Conservation (phyloP, 2,113 vertebrate genomes). For the Vidua macroura region DNA sequence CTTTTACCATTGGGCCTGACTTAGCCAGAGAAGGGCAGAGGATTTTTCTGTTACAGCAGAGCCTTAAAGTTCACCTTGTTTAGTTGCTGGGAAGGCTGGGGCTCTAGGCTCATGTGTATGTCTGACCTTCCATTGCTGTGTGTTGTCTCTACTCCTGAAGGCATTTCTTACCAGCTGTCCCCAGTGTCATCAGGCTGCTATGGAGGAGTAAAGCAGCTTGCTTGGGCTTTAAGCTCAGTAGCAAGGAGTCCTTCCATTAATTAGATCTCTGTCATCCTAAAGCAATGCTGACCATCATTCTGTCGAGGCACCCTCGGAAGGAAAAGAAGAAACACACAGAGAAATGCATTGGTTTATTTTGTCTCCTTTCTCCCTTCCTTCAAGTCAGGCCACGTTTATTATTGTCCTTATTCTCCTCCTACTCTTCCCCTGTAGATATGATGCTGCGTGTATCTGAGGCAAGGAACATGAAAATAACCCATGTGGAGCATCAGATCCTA, state of each 20-base stretch:
- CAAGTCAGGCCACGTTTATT: neutral
- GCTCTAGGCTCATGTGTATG: neutral
- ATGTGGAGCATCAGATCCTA: neutral
- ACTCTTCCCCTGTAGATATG: neutral
- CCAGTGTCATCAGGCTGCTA: neutral
- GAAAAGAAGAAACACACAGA: neutral
- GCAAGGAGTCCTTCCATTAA: neutral
- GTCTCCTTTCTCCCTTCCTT: neutral
- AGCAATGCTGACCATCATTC: neutral
- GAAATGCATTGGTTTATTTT: neutral
- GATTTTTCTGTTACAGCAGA: neutral
- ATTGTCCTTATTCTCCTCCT: neutral
- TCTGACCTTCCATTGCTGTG: neutral
- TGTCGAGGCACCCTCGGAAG: neutral
- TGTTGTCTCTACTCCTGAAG: neutral
- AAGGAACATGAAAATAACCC: neutral
- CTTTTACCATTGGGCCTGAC: neutral
- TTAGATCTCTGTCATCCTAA: neutral
- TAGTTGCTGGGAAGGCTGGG: neutral
- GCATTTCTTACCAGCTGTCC: neutral
- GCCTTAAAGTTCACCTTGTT: neutral
- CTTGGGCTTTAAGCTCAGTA: neutral
- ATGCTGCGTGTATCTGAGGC: neutral
- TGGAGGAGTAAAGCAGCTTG: neutral
- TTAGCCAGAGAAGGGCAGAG: neutral